phyloP scores from a whole-genome alignment of 2,888 invertebrate species.

The Nycteola revayana region DNA sequence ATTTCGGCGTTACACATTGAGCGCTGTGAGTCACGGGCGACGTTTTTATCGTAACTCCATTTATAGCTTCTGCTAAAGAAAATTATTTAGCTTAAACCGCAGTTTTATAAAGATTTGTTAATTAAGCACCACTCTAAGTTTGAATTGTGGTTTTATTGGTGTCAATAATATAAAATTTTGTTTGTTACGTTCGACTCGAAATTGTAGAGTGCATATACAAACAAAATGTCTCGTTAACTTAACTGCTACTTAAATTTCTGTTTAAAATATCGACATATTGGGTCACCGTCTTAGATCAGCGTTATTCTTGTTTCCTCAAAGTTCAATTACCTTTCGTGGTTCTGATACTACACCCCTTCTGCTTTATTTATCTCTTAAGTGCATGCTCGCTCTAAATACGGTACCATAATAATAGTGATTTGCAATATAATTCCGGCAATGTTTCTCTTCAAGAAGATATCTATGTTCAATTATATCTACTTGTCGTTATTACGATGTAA shows the following conservation, averaged over 20 bases:
- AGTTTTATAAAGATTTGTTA: not conserved
- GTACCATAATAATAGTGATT: slow-evolving; percentile 41
- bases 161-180: too few species aligned
- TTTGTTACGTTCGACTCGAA: too few species aligned
- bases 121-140: too few species aligned
- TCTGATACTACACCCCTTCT: slow-evolving; percentile 41
- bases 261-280: slow-evolving; percentile 10
- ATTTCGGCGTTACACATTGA: slow-evolving; percentile 38
- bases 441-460: slow-evolving; percentile 19
- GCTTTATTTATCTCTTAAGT: slow-evolving; percentile 54
- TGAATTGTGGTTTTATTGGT: too few species aligned
- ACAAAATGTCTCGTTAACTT: too few species aligned
- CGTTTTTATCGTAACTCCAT: slow-evolving; percentile 51
- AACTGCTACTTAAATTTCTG: too few species aligned
- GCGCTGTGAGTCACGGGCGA: slow-evolving; percentile 51
- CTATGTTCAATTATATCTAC: slow-evolving; percentile 14
- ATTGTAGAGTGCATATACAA: too few species aligned
- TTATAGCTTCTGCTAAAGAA: slow-evolving; percentile 40
- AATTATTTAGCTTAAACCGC: slow-evolving; percentile 17
- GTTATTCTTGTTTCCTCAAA: slow-evolving; percentile 25
- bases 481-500: slow-evolving; percentile 11
- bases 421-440: slow-evolving; percentile 25
- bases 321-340: slow-evolving; percentile 43
- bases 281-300: slow-evolving; percentile 23
- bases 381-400: slow-evolving; percentile 52